Evolutionary conservation across 2,797 vertebrate genomes (phyloP).

Genomic region (Mormyrops attenuatus): DNA sequence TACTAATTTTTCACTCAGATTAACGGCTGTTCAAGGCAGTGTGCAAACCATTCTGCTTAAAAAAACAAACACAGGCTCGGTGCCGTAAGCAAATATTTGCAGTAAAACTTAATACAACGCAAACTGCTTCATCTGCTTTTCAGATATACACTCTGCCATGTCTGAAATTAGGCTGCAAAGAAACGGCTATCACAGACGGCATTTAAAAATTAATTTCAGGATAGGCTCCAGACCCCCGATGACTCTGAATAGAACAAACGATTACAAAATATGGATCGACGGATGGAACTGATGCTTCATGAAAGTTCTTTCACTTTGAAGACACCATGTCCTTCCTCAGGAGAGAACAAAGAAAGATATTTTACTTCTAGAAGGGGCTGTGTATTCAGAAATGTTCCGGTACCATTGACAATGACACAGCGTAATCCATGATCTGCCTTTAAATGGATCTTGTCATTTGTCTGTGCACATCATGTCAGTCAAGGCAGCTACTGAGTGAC

Average conservation of each 20-base stretch:
- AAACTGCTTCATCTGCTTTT: background rate
- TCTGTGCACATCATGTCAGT: background rate
- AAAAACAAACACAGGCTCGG: background rate
- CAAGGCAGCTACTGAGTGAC: slow-evolving; percentile 2
- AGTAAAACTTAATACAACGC: background rate
- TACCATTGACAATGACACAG: too few species aligned
- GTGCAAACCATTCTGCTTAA: background rate
- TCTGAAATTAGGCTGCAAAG: background rate
- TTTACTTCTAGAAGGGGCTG: background rate
- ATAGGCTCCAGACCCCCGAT: background rate
- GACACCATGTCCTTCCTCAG: background rate
- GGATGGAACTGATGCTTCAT: background rate
- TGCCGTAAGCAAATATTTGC: slow-evolving; percentile 15
- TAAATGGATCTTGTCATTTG: slow-evolving; percentile 5
- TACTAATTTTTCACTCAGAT: background rate
- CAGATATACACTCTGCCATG: background rate
- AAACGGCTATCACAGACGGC: background rate
- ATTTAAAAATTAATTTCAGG: slow-evolving; percentile 6
- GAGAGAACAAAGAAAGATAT: background rate
- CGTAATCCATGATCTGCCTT: slow-evolving; percentile 14
- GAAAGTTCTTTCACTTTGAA: background rate
- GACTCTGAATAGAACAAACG: background rate
- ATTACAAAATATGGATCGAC: background rate
- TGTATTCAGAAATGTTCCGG: background rate
- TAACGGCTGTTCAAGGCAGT: background rate